A percentile compares a stretch with the other conserved stretches of the same genome.
Conservation (phyloP, 64 coral and sea anemone species). For the Acropora yongei region DNA sequence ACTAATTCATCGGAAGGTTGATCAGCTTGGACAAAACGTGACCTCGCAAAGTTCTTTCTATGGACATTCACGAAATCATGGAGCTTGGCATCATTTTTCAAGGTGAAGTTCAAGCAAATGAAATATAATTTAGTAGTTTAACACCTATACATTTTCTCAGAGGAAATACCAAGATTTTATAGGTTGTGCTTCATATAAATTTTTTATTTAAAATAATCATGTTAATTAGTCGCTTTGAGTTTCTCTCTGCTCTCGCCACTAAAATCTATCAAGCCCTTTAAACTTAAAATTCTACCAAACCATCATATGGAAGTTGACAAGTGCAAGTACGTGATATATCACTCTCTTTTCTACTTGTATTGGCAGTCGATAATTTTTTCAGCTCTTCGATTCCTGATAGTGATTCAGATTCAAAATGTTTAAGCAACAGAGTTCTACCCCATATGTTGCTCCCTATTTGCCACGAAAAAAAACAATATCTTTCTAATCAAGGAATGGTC, state of each 20-base stretch:
- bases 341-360: not conserved
- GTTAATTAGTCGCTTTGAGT: no score
- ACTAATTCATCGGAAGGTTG: not conserved
- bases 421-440: not conserved
- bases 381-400: not conserved
- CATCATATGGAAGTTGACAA: no score
- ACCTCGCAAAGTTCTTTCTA: not conserved
- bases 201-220: not conserved
- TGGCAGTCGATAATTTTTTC: not conserved
- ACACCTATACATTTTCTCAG: not conserved
- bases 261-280: no score
- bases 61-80: no score
- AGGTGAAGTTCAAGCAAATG: no score
- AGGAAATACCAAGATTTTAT: no score
- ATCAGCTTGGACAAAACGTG: not conserved
- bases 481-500: not conserved
- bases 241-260: no score
- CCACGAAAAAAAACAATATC: not conserved
- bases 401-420: not conserved
- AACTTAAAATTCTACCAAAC: no score
- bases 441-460: not conserved
- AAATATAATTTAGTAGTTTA: not conserved
- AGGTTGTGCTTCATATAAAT: not conserved
- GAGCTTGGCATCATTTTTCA: no score
- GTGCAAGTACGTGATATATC: no score